Base-by-base conservation (phyloP, 2,113 vertebrate species). In the Dasypus novemcinctus region DNA sequence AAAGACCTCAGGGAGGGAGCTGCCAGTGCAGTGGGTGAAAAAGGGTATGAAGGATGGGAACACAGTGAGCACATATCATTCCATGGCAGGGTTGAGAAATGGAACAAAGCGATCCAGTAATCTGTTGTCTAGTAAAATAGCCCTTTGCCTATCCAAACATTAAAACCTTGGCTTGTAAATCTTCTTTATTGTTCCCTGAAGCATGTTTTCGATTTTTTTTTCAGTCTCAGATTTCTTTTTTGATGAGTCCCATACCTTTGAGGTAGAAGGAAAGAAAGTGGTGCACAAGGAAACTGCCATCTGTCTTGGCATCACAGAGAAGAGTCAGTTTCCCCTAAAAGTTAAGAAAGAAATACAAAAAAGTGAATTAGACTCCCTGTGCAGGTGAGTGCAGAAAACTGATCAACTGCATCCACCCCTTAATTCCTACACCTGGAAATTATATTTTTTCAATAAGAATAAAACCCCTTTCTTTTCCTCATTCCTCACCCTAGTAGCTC, bases 211-310 rank as follows among this genome's bases (percentile, higher is more conserved):
- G 54, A 12, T 46, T 15, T 23, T 27, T 7, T 8, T 12, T 2
- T 9, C 7, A 23, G 23, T 31, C 14, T 61, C 76, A 12, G 57
- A 54, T 72, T 54, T 87, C 57, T 87, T 81, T 88, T n/a, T 81
- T 38, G 33, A 18, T 52, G 31, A 69, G 72, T 49, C 41, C 72
- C 98, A 66, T 96, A 99, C 99, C 99, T 98, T 98, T 97, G 49
- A 99, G 98, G 97, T 99, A 99, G 97, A 99, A 99, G 63, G 99
- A 99, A 3, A 99, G 99, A 94, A 99, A 99, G 66, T 99, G 99
- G 96, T 99, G 99, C 46, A 99, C 97, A 72, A 99, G 98, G 96
- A 99, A 99, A 54, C 99, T 99, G 66, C 99, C 99, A 61, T 99
- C 99, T 2, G 99, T 99, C 84, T 97, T 97, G 88, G 97, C 98